A percentile compares a stretch with the other conserved stretches of the same genome.
phyloP scores from a whole-genome alignment of 2,797 vertebrate genomes.

The Gymnoscopelus microlampas region DNA sequence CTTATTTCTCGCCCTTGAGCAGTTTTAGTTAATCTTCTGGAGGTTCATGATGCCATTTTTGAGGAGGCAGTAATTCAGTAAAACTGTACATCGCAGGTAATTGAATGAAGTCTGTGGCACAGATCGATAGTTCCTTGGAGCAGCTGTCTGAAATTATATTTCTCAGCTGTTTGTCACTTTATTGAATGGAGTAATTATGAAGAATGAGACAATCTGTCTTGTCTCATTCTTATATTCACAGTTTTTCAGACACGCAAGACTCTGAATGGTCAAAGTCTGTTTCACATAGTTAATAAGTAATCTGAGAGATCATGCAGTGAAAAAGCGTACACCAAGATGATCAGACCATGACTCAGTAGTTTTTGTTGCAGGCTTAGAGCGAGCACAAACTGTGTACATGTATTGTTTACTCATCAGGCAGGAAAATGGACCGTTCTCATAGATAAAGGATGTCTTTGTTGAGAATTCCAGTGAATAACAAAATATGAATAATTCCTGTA shows the following conservation, averaged over 20 bases:
- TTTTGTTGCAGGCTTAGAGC: neutral
- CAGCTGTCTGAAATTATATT: neutral
- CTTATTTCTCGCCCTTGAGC: neutral
- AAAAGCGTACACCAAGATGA: conserved; percentile 20
- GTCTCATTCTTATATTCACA: neutral
- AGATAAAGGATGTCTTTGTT: too few relatives aligned
- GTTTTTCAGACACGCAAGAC: conserved; percentile 5
- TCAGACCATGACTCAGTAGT: conserved; percentile 27
- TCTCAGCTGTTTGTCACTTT: neutral
- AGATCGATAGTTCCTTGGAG: neutral
- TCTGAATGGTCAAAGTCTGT: conserved; percentile 52
- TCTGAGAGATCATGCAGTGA: conserved; percentile 9
- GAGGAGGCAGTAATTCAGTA: neutral
- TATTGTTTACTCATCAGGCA: too few relatives aligned
- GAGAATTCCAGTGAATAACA: too few relatives aligned
- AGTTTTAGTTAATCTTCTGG: conserved; percentile 1
- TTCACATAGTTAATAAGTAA: conserved; percentile 61
- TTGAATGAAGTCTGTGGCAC: neutral
- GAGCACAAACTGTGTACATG: neutral
- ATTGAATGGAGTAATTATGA: neutral
- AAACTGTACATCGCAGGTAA: neutral
- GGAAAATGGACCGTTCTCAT: too few relatives aligned
- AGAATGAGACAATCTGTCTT: neutral
- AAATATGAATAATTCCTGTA: too few relatives aligned
- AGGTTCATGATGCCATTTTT: neutral